Conservation (phyloP, 2,113 vertebrate genomes). For the Eclectus roratus region DNA sequence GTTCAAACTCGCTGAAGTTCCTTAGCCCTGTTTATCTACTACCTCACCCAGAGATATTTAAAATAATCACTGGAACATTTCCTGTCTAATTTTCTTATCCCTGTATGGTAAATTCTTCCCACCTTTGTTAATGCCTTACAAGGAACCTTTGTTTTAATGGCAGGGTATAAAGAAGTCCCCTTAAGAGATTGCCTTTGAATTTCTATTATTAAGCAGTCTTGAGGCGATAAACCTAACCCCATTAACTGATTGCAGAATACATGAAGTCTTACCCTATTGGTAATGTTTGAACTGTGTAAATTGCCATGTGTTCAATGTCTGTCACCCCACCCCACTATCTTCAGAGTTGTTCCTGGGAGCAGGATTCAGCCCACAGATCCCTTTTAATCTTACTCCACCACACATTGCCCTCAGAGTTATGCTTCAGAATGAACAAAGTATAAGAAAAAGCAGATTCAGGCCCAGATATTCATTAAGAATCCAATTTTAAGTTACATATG, state of each 20-base stretch:
- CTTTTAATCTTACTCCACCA: neutral
- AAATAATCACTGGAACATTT: neutral
- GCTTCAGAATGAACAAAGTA: neutral
- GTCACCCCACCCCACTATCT: neutral
- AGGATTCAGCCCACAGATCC: neutral
- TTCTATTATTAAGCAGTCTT: neutral
- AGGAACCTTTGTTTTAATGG: neutral
- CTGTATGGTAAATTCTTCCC: neutral
- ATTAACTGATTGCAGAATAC: neutral
- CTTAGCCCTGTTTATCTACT: conserved; percentile 11
- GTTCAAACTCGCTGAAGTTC: neutral
- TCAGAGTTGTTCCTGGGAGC: neutral
- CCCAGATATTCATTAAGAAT: neutral
- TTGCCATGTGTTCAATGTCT: neutral
- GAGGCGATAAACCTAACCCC: neutral
- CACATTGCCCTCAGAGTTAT: neutral
- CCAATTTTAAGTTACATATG: neutral
- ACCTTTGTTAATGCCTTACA: neutral
- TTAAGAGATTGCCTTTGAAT: neutral
- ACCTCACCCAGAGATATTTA: neutral
- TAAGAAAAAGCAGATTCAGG: neutral
- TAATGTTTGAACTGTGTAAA: neutral
- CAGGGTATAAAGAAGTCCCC: neutral
- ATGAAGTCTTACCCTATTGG: neutral
- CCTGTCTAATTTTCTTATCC: conserved; percentile 1